Evolutionary conservation across 2,797 vertebrate genomes (phyloP).

Genomic region (Liasis olivaceus): DNA sequence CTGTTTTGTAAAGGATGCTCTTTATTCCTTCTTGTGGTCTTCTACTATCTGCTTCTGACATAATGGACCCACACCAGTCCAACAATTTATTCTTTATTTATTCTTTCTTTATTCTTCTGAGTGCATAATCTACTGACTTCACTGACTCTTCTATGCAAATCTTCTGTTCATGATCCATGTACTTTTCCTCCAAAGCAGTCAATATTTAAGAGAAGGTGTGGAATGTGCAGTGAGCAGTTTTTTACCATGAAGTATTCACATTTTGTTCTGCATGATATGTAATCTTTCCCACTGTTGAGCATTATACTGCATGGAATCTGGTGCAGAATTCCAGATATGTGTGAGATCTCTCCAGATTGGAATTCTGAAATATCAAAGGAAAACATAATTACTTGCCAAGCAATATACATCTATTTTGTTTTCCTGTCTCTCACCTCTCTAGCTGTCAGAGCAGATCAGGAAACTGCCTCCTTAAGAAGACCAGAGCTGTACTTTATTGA

Average conservation of each 20-base stretch:
- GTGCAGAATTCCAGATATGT: background rate
- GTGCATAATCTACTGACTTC: background rate
- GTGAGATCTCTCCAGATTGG: background rate
- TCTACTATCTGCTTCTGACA: constrained; percentile 9
- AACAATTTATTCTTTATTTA: background rate
- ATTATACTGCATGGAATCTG: background rate
- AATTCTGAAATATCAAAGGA: background rate
- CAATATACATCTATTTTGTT: background rate
- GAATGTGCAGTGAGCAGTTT: constrained; percentile 1
- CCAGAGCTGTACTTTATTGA: background rate
- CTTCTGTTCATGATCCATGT: background rate
- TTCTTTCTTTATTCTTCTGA: background rate
- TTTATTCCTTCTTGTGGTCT: constrained; percentile 34
- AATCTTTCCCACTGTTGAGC: background rate
- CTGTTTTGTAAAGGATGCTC: constrained; percentile 46
- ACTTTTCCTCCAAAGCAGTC: background rate
- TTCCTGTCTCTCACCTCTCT: background rate
- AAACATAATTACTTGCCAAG: background rate
- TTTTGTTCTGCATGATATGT: constrained; percentile 13
- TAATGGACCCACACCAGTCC: background rate
- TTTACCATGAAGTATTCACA: constrained; percentile 4
- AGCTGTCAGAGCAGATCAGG: background rate
- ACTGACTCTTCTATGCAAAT: background rate
- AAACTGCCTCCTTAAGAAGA: background rate
- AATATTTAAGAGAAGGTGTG: background rate